Evolutionary conservation across 2,113 vertebrate genomes (phyloP).

Genomic region (Cyanoramphus novaezelandiae): DNA sequence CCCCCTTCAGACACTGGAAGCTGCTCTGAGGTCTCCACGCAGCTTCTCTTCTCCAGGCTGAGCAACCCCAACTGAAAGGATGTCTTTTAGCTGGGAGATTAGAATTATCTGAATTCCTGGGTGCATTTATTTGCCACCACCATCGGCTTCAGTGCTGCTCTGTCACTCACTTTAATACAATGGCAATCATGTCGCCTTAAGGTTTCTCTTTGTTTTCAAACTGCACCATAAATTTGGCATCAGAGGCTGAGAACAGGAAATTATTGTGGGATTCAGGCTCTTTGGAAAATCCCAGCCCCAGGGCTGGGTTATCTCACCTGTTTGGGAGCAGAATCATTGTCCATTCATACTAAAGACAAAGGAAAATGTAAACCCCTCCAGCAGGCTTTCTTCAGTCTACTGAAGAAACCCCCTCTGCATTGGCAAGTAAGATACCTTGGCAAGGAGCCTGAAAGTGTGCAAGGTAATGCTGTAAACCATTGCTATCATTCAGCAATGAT

Average conservation of each 20-base stretch:
- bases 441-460: neutral
- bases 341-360: neutral
- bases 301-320: neutral
- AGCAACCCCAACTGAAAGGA: neutral
- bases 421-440: neutral
- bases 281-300: neutral
- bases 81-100: neutral
- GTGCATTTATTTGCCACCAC: neutral
- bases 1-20: neutral
- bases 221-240: neutral
- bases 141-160: neutral
- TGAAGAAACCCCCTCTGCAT: neutral
- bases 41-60: neutral
- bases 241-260: neutral
- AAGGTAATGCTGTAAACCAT: neutral
- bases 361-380: neutral
- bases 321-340: neutral
- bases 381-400: neutral
- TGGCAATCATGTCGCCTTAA: rapidly evolving
- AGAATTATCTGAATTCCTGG: neutral
- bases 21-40: neutral
- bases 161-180: neutral
- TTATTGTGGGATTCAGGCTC: neutral
- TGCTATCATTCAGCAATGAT: neutral
- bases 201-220: neutral